Conservation (phyloP, 1,140 invertebrate species). For the Drosophila nigromelanica region DNA sequence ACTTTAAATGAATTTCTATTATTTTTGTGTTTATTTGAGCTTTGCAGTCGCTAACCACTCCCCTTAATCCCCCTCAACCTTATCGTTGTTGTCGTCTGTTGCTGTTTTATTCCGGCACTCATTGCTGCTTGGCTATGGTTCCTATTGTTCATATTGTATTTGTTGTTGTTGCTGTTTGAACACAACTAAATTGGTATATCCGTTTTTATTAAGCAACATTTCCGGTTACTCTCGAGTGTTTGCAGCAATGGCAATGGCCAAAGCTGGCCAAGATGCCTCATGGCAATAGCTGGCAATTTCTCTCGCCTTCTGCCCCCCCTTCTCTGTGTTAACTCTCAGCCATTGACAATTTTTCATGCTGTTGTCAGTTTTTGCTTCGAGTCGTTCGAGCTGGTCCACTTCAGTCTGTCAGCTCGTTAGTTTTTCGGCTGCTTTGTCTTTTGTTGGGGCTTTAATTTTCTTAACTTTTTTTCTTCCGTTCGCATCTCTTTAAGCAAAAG, state of each 20-base stretch:
- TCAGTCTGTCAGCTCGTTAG: slow-evolving; percentile 62
- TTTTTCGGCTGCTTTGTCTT: slow-evolving; percentile 53
- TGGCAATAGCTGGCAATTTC: slow-evolving; percentile 17
- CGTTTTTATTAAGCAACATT: slow-evolving; percentile 83
- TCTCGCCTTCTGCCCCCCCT: not conserved
- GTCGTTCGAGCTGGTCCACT: slow-evolving; percentile 26
- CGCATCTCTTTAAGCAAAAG: slow-evolving; percentile 42
- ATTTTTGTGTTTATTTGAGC: slow-evolving; percentile 82
- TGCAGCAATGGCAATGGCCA: slow-evolving; percentile 47
- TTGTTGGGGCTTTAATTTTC: slow-evolving; percentile 53
- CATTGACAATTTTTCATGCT: slow-evolving; percentile 82
- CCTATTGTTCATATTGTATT: slow-evolving; percentile 22
- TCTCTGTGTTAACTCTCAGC: slow-evolving; percentile 53
- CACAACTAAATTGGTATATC: slow-evolving; percentile 82
- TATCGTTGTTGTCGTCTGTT: slow-evolving; percentile 41
- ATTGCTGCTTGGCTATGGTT: slow-evolving; percentile 54
- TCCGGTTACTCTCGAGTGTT: slow-evolving; percentile 77
- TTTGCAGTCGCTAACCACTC: slow-evolving; percentile 49
- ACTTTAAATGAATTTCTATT: slow-evolving; percentile 83
- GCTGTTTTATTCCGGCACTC: slow-evolving; percentile 68
- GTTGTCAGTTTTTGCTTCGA: slow-evolving; percentile 68
- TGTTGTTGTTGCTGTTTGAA: slow-evolving; percentile 55
- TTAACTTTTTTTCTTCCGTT: slow-evolving; percentile 4
- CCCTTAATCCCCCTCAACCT: slow-evolving; percentile 25
- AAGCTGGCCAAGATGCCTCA: slow-evolving; percentile 28